Percentiles rank a stretch among this genome's conserved stretches.
These are phyloP conservation scores for Chromobotia macracanthus DNA, from an alignment of 2,797 vertebrate genomes.

Conservation along the genomic window DNA sequence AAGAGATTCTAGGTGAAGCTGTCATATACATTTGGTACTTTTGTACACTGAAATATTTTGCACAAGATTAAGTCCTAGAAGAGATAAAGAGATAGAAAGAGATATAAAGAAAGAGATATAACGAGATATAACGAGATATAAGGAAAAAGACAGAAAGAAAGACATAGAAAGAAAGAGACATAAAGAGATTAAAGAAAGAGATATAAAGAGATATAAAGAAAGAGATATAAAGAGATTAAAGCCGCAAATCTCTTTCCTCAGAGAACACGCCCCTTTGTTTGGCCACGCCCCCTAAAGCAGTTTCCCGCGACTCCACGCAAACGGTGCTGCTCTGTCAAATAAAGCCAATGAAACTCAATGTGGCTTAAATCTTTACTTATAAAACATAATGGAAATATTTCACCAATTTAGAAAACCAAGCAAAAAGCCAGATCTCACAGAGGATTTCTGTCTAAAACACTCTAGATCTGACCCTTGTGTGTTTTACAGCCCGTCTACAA, in stretches of 20 bases:
- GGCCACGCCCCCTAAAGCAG: neutral
- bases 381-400: slow-evolving; percentile 80
- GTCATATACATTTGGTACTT: no score
- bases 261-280: neutral
- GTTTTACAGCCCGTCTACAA: slow-evolving; percentile 43
- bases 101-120: no score
- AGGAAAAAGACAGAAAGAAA: no score
- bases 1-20: no score
- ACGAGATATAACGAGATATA: no score
- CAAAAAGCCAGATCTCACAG: slow-evolving; percentile 31
- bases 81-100: no score
- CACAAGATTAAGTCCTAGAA: no score
- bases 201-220: no score
- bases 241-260: no score
- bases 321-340: slow-evolving; percentile 51
- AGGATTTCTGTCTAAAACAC: slow-evolving; percentile 34
- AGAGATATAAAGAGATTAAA: neutral
- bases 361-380: slow-evolving; percentile 72
- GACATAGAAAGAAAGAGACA: no score
- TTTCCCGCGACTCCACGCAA: neutral
- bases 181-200: no score
- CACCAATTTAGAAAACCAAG: slow-evolving; percentile 71
- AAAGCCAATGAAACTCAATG: slow-evolving; percentile 63
- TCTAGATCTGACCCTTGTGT: slow-evolving; percentile 18
- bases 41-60: no score